Conservation (phyloP, 2,797 vertebrate species). For the Rhinogobio ventralis region DNA sequence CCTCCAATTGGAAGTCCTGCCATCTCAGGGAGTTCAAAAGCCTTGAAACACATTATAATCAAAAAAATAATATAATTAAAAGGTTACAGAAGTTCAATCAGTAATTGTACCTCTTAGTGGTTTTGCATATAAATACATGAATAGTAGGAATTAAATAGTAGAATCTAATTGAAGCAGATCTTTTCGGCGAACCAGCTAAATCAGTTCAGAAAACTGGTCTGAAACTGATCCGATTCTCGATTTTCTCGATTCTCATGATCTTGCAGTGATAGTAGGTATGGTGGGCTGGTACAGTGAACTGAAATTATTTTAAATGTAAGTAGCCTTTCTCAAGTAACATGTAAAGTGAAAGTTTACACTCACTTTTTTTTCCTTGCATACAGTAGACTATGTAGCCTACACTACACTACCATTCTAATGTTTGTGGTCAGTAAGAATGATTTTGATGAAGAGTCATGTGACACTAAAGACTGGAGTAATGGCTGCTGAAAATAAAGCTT, state of each 20-base stretch:
- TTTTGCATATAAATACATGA: neutral
- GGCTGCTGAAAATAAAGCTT: too few relatives aligned
- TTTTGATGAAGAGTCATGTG: neutral
- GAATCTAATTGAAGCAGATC: too few relatives aligned
- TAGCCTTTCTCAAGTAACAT: neutral
- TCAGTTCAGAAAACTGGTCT: neutral
- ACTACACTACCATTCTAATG: neutral
- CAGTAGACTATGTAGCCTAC: too few relatives aligned
- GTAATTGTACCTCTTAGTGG: neutral
- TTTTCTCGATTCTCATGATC: constrained; percentile 67
- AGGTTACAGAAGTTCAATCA: neutral
- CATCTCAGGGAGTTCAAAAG: constrained; percentile 69
- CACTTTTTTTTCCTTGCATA: neutral
- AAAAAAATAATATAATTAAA: neutral
- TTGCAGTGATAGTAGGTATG: constrained; percentile 83
- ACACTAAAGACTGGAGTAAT: too few relatives aligned
- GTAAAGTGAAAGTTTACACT: neutral
- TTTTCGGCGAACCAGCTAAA: neutral
- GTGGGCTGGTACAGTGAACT: constrained; percentile 76
- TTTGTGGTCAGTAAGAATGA: neutral
- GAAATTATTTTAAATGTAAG: constrained; percentile 47
- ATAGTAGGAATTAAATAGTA: too few relatives aligned
- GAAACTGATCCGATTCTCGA: neutral
- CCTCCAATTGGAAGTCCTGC: constrained; percentile 73
- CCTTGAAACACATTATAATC: constrained; percentile 53